Evolutionary conservation across 2,888 invertebrate species (phyloP), one percentile per base, ranked within the genome.

Genomic region (Drosophila tripunctata): DNA sequence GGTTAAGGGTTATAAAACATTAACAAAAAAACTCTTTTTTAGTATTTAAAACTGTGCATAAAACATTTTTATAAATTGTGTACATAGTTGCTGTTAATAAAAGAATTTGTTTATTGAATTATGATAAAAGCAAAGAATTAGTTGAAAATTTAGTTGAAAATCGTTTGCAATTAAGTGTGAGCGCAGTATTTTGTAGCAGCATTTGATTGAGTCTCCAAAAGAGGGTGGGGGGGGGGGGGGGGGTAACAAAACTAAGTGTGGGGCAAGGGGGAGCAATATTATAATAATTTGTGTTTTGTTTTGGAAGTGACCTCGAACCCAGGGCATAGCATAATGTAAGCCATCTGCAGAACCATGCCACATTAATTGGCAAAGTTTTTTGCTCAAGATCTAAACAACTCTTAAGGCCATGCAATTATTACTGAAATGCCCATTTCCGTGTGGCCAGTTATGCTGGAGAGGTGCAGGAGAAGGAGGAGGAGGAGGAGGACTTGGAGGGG

Each of bases 311-410:
- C 3, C n/a, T n/a, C n/a, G n/a, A n/a, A n/a, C n/a, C 17, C 30
- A 14, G 21, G 45, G 19, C 36, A n/a, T n/a, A 10, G 17, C 24
- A 48, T 24, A 24, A 22, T 3, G 10, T 14, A 6, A 21, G 7
- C 35, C 27, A 43, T 43, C 27, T 43, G 27, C 43, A 44, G 44
- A 21, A 14, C n/a, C n/a, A 22, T 10, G 30, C 44, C 24, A 44
- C 65, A 75, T 75, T 81, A 80, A 81, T 65, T 72, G 81, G 48
- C 58, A 78, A 81, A 80, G 58, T 78, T 78, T 78, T 78, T 62
- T 44, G 14, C 12, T 31, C 40, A 30, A 55, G 52, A 62, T 64
- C 38, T 12, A 44, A 58, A 51, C 54, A 74, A 40, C 56, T 67
- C 64, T 61, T 50, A 27, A 22, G 77, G 74, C 78, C 40, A 58